Evolutionary conservation across 2,113 vertebrate species (phyloP), one percentile per base, ranked within the genome.

Genomic region (Anseranas semipalmata): DNA sequence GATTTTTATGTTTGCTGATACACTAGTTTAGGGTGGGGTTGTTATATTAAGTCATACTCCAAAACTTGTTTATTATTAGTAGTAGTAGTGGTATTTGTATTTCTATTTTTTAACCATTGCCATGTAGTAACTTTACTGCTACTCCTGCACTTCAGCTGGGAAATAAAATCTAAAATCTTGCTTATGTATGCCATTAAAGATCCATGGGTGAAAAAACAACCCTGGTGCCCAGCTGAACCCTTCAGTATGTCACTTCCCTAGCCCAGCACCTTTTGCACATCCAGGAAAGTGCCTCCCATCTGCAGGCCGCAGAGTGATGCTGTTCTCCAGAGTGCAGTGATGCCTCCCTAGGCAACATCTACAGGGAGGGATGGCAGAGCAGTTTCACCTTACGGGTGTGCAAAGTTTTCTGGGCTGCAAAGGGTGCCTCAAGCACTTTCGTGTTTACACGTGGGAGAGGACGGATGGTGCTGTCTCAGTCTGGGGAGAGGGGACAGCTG

Each of bases 341-440:
- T 32, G 6, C 9, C 9, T 56, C 63, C 33, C 6, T 1, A 41
- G 27, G 12, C 28, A 65, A 8, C 33, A 39, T 30, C 20, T 14
- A 13, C 6, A 13, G 27, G 15, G 32, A 66, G 16, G 17, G 30
- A 66, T 55, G 20, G 28, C 1, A 9, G 19, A 50, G 20, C 43
- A 4, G 5, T 33, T 80, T 80, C 30, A 15, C 30, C 33, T 39
- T 33, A 0, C 0, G 3, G 5, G 12, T 1, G 3, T 16, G 21
- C 43, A 43, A 39, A 33, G 43, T 72, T 53, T 35, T 21, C 80
- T 73, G 22, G 35, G 43, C 35, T 87, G 39, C 35, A 72, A 87
- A 84, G 41, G 8, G 20, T 89, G 56, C 37, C n/a, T 90, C 1
- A 8, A 77, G 14, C 30, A 48, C 30, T 60, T 91, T 24, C 1